A percentile compares a stretch with the other conserved stretches of the same genome.
These are phyloP conservation scores for Muschampia plurimacula DNA, from an alignment of 2,888 invertebrate genomes.

Conservation along the genomic window DNA sequence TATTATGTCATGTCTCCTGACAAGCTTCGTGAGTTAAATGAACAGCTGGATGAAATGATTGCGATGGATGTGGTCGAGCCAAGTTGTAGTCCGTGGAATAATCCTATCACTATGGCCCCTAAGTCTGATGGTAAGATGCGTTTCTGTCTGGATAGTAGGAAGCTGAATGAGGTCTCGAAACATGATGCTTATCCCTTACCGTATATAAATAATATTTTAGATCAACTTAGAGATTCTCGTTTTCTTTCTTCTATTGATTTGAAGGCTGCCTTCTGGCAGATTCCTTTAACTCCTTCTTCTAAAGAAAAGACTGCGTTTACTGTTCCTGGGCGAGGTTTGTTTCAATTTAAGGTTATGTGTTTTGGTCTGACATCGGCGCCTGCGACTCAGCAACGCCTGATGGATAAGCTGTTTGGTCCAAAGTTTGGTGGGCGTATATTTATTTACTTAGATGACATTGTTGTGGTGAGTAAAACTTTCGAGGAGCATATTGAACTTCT, in stretches of 20 bases:
- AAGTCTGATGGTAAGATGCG: slow-evolving; percentile 25
- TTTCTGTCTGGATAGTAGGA: slow-evolving; percentile 35
- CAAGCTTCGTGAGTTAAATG: neutral
- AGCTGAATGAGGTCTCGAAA: slow-evolving; percentile 34
- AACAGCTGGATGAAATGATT: slow-evolving; percentile 30
- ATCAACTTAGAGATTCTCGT: slow-evolving; percentile 4
- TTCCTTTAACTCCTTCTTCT: slow-evolving; percentile 12
- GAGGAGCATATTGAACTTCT: slow-evolving; percentile 15
- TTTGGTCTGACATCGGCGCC: slow-evolving; percentile 2
- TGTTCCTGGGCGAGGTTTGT: slow-evolving; percentile 15
- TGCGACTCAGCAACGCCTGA: neutral
- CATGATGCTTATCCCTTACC: slow-evolving; percentile 37
- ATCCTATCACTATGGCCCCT: slow-evolving; percentile 18
- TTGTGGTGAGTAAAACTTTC: slow-evolving; percentile 5
- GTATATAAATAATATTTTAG: slow-evolving; percentile 23
- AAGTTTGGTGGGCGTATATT: neutral
- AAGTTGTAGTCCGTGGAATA: slow-evolving; percentile 23
- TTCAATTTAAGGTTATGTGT: slow-evolving; percentile 15
- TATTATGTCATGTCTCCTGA: neutral
- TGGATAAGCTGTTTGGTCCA: slow-evolving; percentile 1
- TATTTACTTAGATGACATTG: slow-evolving; percentile 10
- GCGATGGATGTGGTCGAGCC: slow-evolving; percentile 26
- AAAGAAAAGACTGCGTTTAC: slow-evolving; percentile 36
- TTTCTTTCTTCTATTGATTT: slow-evolving; percentile 25
- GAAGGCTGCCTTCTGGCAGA: slow-evolving; percentile 30